phyloP scores from a whole-genome alignment of 2,888 invertebrate species.

The Cephus runcator region DNA sequence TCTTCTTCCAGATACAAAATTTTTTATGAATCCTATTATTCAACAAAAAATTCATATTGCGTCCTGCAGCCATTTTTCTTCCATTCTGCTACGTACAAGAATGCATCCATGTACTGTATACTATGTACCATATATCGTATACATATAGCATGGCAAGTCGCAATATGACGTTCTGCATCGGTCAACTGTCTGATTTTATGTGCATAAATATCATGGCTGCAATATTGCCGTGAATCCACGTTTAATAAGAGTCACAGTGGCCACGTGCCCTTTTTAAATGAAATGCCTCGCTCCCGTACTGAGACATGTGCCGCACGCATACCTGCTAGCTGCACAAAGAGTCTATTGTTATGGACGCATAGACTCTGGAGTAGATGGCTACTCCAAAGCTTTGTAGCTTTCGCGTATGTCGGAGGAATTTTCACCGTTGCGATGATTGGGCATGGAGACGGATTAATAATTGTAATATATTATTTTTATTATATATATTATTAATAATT shows the following conservation, averaged over 20 bases:
- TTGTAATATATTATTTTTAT: background rate
- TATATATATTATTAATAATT: background rate
- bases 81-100: background rate
- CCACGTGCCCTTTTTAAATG: background rate
- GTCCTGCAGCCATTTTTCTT: background rate
- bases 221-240: background rate
- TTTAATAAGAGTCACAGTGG: background rate
- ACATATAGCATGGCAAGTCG: background rate
- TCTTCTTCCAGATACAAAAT: no score
- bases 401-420: background rate
- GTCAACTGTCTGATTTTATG: background rate
- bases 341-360: background rate
- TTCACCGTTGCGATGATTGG: background rate
- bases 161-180: background rate
- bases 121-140: background rate
- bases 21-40: background rate
- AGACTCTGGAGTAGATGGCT: background rate
- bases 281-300: background rate
- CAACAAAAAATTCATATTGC: background rate
- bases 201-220: background rate
- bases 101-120: no score
- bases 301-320: background rate
- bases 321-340: background rate
- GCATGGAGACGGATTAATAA: background rate
- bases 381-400: background rate